These are phyloP conservation scores for Caretta caretta DNA, from an alignment of 2,113 vertebrate species.

Conservation along the genomic window DNA sequence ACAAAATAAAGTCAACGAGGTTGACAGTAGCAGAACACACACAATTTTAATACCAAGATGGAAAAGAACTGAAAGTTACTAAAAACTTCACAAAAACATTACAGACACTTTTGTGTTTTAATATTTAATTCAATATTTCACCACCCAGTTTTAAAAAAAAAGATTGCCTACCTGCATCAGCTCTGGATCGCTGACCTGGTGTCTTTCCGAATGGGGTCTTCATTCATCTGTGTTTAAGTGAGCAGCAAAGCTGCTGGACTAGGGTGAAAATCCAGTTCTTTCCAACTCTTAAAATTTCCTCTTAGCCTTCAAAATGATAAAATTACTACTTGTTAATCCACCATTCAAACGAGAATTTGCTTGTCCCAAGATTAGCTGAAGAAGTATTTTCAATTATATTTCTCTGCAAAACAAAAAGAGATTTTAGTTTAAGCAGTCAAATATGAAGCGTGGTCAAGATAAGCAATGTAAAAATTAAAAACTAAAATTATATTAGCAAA, in stretches of 20 bases:
- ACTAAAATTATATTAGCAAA: not conserved
- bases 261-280: conserved; percentile 81
- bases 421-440: not conserved
- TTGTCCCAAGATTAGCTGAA: conserved; percentile 47
- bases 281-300: conserved; percentile 49
- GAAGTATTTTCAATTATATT: conserved; percentile 53
- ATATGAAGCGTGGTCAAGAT: not conserved
- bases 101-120: not conserved
- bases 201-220: conserved; percentile 98
- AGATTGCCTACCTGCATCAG: conserved; percentile 92
- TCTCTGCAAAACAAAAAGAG: conserved; percentile 75
- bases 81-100: not conserved
- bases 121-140: not conserved
- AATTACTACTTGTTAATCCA: conserved; percentile 65
- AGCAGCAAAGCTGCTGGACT: conserved; percentile 93
- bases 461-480: not conserved
- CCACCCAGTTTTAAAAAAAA: not conserved
- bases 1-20: not conserved
- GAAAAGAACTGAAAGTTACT: not conserved
- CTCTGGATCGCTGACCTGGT: conserved; percentile 92
- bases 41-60: not conserved
- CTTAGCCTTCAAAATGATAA: conserved; percentile 52
- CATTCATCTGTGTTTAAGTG: conserved; percentile 96
- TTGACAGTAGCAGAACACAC: not conserved
- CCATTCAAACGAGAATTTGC: conserved; percentile 66